A percentile compares a stretch with the other conserved stretches of the same genome.
Evolutionary conservation across 2,888 invertebrate species (phyloP).

Genomic region (Drosophila seclusa): DNA sequence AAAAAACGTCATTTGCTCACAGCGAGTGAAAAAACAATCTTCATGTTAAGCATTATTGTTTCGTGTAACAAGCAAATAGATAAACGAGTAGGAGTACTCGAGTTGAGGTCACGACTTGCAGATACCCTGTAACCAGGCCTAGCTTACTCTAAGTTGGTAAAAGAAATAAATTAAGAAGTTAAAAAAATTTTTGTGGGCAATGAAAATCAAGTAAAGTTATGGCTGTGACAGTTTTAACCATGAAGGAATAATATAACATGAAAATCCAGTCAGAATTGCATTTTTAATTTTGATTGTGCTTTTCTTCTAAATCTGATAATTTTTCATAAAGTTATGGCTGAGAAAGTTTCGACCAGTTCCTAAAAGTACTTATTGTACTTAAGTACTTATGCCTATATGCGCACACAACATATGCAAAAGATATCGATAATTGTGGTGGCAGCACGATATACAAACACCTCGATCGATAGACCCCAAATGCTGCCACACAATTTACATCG

Average conservation of each 20-base stretch:
- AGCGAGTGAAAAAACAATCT: not conserved
- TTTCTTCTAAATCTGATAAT: fast-evolving
- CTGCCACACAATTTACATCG: not conserved
- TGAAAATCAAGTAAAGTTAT: not conserved
- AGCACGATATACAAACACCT: not conserved
- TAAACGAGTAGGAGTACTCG: not conserved
- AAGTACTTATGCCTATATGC: too few relatives aligned
- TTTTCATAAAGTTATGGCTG: not conserved
- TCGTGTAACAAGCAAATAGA: not conserved
- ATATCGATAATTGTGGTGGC: not conserved
- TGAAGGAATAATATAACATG: too few relatives aligned
- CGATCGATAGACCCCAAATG: not conserved
- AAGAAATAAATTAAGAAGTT: not conserved
- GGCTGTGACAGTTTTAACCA: not conserved
- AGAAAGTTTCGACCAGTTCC: not conserved
- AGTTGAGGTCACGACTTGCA: not conserved
- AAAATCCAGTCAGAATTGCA: too few relatives aligned
- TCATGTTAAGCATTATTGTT: not conserved
- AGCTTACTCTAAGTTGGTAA: not conserved
- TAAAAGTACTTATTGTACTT: not conserved
- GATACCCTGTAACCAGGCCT: not conserved
- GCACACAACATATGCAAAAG: not conserved
- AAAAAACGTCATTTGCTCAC: not conserved
- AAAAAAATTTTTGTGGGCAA: not conserved
- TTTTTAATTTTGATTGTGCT: too few relatives aligned